These are phyloP conservation scores for Eudasyphora cyanicolor DNA, from an alignment of 2,888 invertebrate species.

Conservation along the genomic window DNA sequence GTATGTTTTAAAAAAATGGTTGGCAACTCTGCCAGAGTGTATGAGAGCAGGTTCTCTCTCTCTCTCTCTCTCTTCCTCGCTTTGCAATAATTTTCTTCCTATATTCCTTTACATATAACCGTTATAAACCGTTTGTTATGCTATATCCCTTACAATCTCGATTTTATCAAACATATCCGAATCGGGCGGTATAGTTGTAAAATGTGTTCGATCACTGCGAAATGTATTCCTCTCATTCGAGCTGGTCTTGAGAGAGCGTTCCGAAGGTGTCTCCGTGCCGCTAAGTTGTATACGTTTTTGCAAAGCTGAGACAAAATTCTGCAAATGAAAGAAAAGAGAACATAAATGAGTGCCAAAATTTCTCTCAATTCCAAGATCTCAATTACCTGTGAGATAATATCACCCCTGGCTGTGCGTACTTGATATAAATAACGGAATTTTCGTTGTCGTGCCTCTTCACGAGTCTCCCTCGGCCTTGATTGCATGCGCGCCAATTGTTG, in stretches of 20 bases:
- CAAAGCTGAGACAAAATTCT: conserved; percentile 90
- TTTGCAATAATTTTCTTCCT: background rate
- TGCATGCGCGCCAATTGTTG: conserved; percentile 72
- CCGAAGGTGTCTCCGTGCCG: conserved; percentile 82
- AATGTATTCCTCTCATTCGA: conserved; percentile 88
- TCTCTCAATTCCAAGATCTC: background rate
- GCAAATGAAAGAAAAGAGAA: conserved; percentile 68
- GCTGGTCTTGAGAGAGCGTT: conserved; percentile 81
- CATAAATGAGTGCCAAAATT: too few species aligned
- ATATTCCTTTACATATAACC: conserved; percentile 74
- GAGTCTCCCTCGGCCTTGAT: conserved; percentile 86
- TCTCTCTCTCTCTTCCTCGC: background rate
- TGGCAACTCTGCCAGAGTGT: background rate
- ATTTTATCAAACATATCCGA: conserved; percentile 81
- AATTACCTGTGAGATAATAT: conserved; percentile 91
- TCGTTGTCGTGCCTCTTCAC: conserved; percentile 90
- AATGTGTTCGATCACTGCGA: conserved; percentile 88
- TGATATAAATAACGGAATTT: conserved; percentile 94
- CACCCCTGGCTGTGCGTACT: conserved; percentile 92
- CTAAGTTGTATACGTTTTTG: conserved; percentile 86
- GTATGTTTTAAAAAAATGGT: conserved; percentile 14
- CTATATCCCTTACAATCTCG: conserved; percentile 79
- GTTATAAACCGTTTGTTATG: conserved; percentile 79
- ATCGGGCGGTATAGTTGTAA: conserved; percentile 88
- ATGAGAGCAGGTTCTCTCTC: background rate